Percentiles rank a stretch among this genome's conserved stretches.
Conservation (phyloP, 2,888 invertebrate genomes). For the Chromoteleia sp. region DNA sequence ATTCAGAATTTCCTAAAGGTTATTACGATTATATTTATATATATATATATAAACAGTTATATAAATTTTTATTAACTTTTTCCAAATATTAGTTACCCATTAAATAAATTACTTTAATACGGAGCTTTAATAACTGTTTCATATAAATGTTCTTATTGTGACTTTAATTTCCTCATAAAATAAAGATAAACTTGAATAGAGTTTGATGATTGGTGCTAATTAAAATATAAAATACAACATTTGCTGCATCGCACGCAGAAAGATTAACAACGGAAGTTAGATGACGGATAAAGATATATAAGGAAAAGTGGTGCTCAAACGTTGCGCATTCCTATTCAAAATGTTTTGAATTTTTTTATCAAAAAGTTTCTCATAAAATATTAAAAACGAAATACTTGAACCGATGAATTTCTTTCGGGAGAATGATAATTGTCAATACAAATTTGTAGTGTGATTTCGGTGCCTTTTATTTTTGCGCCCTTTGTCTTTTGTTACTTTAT, state of each 20-base stretch:
- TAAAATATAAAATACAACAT: background rate
- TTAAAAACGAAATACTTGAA: background rate
- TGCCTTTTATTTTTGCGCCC: slow-evolving; percentile 3
- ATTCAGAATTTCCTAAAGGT: no score
- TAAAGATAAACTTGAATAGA: slow-evolving; percentile 9
- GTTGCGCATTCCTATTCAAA: no score
- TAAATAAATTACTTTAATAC: background rate
- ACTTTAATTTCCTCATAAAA: slow-evolving; percentile 3
- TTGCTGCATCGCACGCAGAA: background rate
- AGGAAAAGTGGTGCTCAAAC: no score
- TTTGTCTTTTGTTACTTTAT: background rate
- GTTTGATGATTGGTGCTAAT: slow-evolving; percentile 9
- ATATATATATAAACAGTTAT: no score
- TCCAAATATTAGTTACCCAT: no score
- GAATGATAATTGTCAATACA: slow-evolving; percentile 11
- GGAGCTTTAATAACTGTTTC: background rate
- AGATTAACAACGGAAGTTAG: background rate
- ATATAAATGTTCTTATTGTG: background rate
- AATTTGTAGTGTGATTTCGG: slow-evolving; percentile 3
- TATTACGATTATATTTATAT: no score
- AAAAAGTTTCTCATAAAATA: background rate
- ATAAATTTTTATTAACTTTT: no score
- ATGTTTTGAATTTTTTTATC: background rate
- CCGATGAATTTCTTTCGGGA: background rate
- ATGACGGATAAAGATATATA: no score